Percentiles rank a stretch among this genome's conserved stretches.
Evolutionary conservation across 2,113 vertebrate genomes (phyloP).

Genomic region (Pseudolaguvia tuberculata): DNA sequence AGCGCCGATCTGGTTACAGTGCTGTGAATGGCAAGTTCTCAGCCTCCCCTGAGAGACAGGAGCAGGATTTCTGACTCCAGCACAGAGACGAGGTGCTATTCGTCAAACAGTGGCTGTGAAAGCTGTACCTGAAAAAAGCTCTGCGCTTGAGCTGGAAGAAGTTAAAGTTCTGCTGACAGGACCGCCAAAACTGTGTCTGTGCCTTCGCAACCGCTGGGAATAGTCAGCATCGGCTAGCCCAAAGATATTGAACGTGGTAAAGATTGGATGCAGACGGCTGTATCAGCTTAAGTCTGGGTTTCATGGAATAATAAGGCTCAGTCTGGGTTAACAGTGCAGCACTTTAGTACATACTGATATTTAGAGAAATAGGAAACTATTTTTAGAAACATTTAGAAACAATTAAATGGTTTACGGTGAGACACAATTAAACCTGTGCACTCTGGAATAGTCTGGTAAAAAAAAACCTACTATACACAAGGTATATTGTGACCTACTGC

Average conservation of each 20-base stretch:
- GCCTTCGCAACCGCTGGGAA: conserved; percentile 40
- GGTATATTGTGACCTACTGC: not conserved
- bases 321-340: conserved; percentile 4
- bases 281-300: conserved; percentile 32
- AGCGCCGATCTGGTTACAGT: conserved; percentile 77
- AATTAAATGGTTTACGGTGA: not conserved
- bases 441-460: not conserved
- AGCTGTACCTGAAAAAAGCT: conserved; percentile 52
- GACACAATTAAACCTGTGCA: not conserved
- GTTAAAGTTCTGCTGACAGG: conserved; percentile 61
- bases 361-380: conserved; percentile 15
- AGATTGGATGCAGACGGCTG: conserved; percentile 45
- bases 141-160: conserved; percentile 56
- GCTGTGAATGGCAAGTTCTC: conserved; percentile 67
- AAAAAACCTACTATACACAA: too few relatives aligned
- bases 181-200: conserved; percentile 47
- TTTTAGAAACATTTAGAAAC: too few relatives aligned
- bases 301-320: conserved; percentile 32
- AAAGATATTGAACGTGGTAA: conserved; percentile 47
- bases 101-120: conserved; percentile 71
- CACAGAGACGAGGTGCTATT: conserved; percentile 65
- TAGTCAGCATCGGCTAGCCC: conserved; percentile 43
- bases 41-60: conserved; percentile 71
- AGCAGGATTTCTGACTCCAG: conserved; percentile 73
- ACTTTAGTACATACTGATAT: not conserved